phyloP scores from a whole-genome alignment of 1,140 invertebrate species.

The Lysiphlebus fabarum region DNA sequence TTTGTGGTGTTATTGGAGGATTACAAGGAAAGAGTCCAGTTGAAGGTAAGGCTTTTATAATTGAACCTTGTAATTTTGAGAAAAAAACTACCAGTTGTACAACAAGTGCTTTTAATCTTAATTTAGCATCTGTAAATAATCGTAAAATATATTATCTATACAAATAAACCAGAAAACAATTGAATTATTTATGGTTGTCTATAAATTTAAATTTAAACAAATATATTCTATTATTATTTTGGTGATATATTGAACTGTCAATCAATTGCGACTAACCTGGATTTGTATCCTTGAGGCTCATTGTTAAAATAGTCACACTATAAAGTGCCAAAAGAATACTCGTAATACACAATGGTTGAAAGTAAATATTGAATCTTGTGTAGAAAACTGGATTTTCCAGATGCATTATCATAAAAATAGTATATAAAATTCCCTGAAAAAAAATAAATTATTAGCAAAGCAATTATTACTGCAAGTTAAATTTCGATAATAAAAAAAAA shows the following conservation, averaged over 20 bases:
- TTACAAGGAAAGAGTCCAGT: slow-evolving; percentile 50
- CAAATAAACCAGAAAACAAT: background rate
- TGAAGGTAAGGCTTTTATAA: slow-evolving; percentile 40
- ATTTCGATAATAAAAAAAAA: background rate
- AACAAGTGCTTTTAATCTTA: slow-evolving; percentile 40
- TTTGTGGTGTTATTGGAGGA: slow-evolving; percentile 46
- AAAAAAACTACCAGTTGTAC: slow-evolving; percentile 49
- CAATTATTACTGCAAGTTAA: too few species aligned
- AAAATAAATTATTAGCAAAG: background rate
- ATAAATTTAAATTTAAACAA: background rate
- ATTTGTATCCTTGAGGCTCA: slow-evolving; percentile 41
- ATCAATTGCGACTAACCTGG: slow-evolving; percentile 37
- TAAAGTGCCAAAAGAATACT: slow-evolving; percentile 50
- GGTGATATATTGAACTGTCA: too few species aligned
- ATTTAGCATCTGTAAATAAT: slow-evolving; percentile 38
- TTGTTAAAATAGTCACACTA: slow-evolving; percentile 43
- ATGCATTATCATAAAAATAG: slow-evolving; percentile 42
- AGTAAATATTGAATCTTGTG: slow-evolving; percentile 37
- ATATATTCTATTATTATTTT: background rate
- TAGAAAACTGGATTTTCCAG: slow-evolving; percentile 40
- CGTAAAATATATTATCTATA: slow-evolving; percentile 24
- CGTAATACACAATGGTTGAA: slow-evolving; percentile 42
- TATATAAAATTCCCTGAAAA: slow-evolving; percentile 42
- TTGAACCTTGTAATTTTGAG: slow-evolving; percentile 46
- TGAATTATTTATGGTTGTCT: too few species aligned